phyloP scores from a whole-genome alignment of 35 echinoderm and acorn worm genomes.

The Apostichopus californicus region DNA sequence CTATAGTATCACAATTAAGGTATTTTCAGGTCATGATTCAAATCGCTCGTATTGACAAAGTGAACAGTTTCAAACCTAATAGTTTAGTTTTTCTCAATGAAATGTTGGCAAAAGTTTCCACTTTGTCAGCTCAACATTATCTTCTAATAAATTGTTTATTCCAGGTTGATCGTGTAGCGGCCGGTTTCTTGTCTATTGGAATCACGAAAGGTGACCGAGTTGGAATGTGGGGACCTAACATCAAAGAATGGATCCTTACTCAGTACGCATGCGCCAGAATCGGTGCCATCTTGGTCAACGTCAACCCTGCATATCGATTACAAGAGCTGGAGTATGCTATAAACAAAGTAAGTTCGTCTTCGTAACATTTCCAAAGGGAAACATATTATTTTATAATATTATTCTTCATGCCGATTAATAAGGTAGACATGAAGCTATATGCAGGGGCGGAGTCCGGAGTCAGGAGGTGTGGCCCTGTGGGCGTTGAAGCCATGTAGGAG shows the following conservation, averaged over 20 bases:
- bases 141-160: background rate
- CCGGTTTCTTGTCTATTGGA: conserved; percentile 58
- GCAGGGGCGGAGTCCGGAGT: no score
- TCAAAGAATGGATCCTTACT: conserved; percentile 64
- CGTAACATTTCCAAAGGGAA: background rate
- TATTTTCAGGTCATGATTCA: no score
- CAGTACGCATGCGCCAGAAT: conserved; percentile 49
- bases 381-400: background rate
- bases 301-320: conserved; percentile 53
- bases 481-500: background rate
- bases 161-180: conserved; percentile 59
- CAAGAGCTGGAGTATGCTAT: conserved; percentile 48
- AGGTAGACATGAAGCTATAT: no score
- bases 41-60: no score
- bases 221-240: conserved; percentile 68
- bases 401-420: no score
- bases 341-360: conserved; percentile 38
- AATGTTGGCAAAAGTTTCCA: no score
- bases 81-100: no score
- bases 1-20: no score
- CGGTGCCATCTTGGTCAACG: conserved; percentile 64
- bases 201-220: conserved; percentile 55
- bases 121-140: no score
- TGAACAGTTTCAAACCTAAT: no score
- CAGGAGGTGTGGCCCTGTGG: no score